A percentile compares a stretch with the other conserved stretches of the same genome.
Evolutionary conservation across 1,140 invertebrate species (phyloP).

Genomic region (Diploscapter pachys): DNA sequence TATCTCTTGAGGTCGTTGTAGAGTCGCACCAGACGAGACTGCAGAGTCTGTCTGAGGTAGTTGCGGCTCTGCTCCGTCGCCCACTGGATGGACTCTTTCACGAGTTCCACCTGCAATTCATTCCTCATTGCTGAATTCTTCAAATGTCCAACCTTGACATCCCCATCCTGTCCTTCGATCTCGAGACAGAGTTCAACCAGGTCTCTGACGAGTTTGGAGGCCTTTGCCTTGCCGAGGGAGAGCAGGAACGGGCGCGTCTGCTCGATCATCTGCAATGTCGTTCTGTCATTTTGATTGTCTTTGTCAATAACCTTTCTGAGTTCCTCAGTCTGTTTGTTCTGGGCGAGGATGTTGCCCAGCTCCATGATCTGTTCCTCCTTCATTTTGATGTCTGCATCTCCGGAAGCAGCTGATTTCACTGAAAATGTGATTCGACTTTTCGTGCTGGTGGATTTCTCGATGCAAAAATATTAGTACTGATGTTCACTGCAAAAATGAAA

Average conservation of each 20-base stretch:
- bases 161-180: conserved; percentile 64
- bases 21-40: conserved; percentile 63
- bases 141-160: conserved; percentile 71
- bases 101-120: conserved; percentile 63
- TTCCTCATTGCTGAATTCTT: conserved; percentile 3
- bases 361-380: conserved; percentile 50
- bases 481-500: not conserved
- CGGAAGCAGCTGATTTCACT: conserved; percentile 43
- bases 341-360: conserved; percentile 43
- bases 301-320: conserved; percentile 43
- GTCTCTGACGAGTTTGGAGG: conserved; percentile 90
- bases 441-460: not conserved
- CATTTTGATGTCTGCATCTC: conserved; percentile 49
- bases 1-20: conserved; percentile 51
- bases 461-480: no score
- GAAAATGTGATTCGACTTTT: conserved; percentile 8
- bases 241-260: conserved; percentile 82
- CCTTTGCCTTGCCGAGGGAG: conserved; percentile 95
- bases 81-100: conserved; percentile 98
- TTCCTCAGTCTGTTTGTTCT: conserved; percentile 45
- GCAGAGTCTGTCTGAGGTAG: conserved; percentile 90
- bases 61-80: conserved; percentile 93
- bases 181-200: conserved; percentile 96
- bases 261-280: conserved; percentile 17
- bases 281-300: not conserved